Conservation (phyloP, 2,113 vertebrate species). For the Notarius quadriscutis region DNA sequence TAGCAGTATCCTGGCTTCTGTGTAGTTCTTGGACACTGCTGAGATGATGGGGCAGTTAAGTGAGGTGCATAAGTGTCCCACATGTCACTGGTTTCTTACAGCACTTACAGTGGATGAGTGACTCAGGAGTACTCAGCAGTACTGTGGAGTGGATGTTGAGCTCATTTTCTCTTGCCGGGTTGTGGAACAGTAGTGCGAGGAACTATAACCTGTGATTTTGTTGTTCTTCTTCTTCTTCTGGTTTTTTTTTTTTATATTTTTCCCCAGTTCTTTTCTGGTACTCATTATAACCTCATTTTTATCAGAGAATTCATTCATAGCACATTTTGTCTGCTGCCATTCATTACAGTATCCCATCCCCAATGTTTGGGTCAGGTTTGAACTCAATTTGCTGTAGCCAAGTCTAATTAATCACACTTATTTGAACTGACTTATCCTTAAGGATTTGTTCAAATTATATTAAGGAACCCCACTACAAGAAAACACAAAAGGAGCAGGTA, state of each 20-base stretch:
- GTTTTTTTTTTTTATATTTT: not conserved
- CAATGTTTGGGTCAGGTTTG: not conserved
- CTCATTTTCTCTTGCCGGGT: not conserved
- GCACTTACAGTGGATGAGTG: conserved; percentile 16
- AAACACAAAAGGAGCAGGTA: not conserved
- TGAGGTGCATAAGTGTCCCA: conserved; percentile 11
- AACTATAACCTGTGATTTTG: not conserved
- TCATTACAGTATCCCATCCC: not conserved
- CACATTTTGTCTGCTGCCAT: not conserved
- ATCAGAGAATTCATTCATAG: not conserved
- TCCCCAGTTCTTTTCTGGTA: not conserved
- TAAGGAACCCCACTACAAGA: not conserved
- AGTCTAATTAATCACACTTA: conserved; percentile 30
- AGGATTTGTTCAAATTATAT: conserved; percentile 20
- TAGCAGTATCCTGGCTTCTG: not conserved
- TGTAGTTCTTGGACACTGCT: not conserved
- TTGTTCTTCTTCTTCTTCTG: not conserved
- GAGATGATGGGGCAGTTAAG: conserved; percentile 27
- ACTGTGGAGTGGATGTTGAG: not conserved
- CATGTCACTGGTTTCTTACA: conserved; percentile 27
- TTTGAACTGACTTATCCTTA: conserved; percentile 23
- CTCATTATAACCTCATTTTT: conserved; percentile 1
- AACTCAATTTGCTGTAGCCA: conserved; percentile 26
- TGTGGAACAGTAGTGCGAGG: not conserved
- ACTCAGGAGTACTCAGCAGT: conserved; percentile 2